Evolutionary conservation across 2,888 invertebrate genomes (phyloP).

Genomic region (Autographa gamma): DNA sequence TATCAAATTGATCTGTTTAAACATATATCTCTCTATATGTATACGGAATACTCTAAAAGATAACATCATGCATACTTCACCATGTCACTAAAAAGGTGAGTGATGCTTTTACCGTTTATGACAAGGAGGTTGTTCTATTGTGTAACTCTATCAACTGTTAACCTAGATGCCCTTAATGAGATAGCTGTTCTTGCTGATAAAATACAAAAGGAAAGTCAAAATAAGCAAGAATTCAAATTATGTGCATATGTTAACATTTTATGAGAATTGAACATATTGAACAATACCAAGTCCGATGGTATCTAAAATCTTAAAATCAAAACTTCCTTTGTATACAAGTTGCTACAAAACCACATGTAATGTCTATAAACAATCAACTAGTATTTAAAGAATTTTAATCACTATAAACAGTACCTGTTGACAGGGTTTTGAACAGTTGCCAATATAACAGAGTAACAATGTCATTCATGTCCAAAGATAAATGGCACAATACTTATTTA

Average conservation of each 20-base stretch:
- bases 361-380: slow-evolving; percentile 56
- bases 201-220: slow-evolving; percentile 37
- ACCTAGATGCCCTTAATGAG: slow-evolving; percentile 44
- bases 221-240: slow-evolving; percentile 23
- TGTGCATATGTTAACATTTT: background rate
- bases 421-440: slow-evolving; percentile 67
- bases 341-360: slow-evolving; percentile 43
- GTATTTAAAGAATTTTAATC: slow-evolving; percentile 57
- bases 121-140: slow-evolving; percentile 32
- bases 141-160: slow-evolving; percentile 37
- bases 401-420: slow-evolving; percentile 67
- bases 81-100: slow-evolving; percentile 9
- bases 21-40: background rate
- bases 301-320: background rate
- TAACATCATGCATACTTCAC: background rate
- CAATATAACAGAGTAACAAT: slow-evolving; percentile 63
- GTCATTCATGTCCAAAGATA: slow-evolving; percentile 55
- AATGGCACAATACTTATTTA: slow-evolving; percentile 51
- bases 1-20: slow-evolving; percentile 10
- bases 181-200: slow-evolving; percentile 37
- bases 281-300: background rate
- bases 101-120: slow-evolving; percentile 8
- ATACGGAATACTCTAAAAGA: background rate
- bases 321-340: slow-evolving; percentile 18
- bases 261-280: background rate